Evolutionary conservation across 2,888 invertebrate species (phyloP), one percentile per base, ranked within the genome.

Genomic region (Clivina fossor): DNA sequence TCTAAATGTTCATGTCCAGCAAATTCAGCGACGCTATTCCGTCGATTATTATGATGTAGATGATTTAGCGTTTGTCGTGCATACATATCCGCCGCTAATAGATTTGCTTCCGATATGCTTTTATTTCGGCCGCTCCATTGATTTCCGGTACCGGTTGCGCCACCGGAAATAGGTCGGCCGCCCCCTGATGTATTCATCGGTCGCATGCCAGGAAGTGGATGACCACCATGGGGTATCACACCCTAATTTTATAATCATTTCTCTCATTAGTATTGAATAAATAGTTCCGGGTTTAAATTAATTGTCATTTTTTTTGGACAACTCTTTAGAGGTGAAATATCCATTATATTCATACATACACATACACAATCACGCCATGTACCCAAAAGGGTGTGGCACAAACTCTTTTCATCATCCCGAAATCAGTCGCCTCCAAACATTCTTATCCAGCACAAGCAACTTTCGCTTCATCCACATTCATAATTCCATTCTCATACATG

Each of bases 61-160:
- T 65, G 51, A n/a, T n/a, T n/a, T n/a, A n/a, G n/a, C n/a, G 65
- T 64, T n/a, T 66, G 67, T 59, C 70, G 67, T 44, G 67, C 75
- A 19, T 80, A 80, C 24, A 75, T 71, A 33, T 84, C 84, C 1
- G 80, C 77, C 1, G 83, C 81, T 33, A 93, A 74, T 16, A 93
- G 76, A 76, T 93, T 93, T 7, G 93, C 93, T 71, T 93, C 93
- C 64, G 92, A 92, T 62, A 86, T 85, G 58, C 91, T 91, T 66
- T 86, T 86, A 53, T 76, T 75, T 55, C 77, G 66, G 54, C 68
- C 71, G n/a, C n/a, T n/a, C 71, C 74, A 75, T 57, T 70, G 69
- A 48, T 65, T 63, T 57, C 59, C 50, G 57, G 60, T 55, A 15
- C 60, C 50, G 8, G 33, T 7, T 33, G n/a, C 13, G 4, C 8